Evolutionary conservation across 2,797 vertebrate species (phyloP), one percentile per base, ranked within the genome.

Genomic region (Sebastes minor): DNA sequence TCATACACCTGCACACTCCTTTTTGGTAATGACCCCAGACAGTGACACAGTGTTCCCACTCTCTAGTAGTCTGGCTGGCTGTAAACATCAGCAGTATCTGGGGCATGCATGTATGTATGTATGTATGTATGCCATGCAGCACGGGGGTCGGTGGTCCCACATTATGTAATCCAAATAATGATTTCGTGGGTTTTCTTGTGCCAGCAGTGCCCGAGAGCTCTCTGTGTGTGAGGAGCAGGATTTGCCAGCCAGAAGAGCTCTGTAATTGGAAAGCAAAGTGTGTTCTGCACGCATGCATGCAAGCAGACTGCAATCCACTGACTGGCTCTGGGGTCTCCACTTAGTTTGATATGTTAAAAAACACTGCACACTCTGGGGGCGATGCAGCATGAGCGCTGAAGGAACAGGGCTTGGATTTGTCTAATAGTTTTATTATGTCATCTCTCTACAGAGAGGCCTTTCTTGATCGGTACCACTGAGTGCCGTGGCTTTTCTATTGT

Each of bases 141-240:
- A 85, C 74, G 90, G 87, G 89, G 87, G 89, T 93, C 80, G 85
- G 85, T 88, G 88, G 87, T 92, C 86, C 79, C 46, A 61, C 38
- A 59, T 93, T 93, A 93, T 89, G 83, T 85, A 94, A 94, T 90
- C 52, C 75, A 77, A 86, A 86, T 89, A 88, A 91, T 90, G 78
- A 86, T 88, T 86, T 81, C 6, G 81, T 87, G 27, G 35, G 14
- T 7, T 72, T 84, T 79, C 71, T 86, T 82, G 76, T 90, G 82
- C 71, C 78, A 84, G 61, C 78, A 71, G 67, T 75, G 69, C 79
- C 5, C 2, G 42, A 35, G 68, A 88, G 83, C 80, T 83, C 65
- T 87, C 80, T 28, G 64, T 42, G 38, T 16, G 38, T 0, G 38
- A 67, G 66, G 73, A 80, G 80, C 63, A 42, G 71, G 74, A 60